These are phyloP conservation scores for Lottia scabra DNA, from an alignment of 2,888 invertebrate species.

Conservation along the genomic window DNA sequence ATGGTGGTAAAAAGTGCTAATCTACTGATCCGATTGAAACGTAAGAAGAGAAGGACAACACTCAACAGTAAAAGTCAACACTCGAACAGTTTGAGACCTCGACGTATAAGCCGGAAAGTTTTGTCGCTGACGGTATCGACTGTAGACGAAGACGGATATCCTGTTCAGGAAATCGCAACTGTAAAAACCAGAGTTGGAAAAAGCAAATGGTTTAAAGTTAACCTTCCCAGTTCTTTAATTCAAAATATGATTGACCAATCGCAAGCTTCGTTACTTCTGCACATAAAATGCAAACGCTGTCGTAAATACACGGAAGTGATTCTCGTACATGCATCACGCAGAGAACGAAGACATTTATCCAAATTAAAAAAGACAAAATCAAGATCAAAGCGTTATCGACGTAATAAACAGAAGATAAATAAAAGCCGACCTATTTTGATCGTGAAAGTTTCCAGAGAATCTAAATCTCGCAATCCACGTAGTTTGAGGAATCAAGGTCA, in stretches of 20 bases:
- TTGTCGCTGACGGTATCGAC: not conserved
- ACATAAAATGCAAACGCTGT: not conserved
- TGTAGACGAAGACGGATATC: not conserved
- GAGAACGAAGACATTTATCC: not conserved
- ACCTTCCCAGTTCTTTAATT: not conserved
- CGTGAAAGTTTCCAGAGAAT: not conserved
- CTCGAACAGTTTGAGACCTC: not conserved
- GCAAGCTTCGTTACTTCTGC: not conserved
- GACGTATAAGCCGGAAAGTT: not conserved
- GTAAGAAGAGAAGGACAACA: not conserved
- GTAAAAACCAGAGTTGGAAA: not conserved
- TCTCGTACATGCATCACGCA: not conserved
- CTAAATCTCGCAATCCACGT: not conserved
- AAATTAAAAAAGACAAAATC: not conserved
- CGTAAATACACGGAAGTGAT: not conserved
- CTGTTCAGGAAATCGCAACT: not conserved
- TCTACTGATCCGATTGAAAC: not conserved
- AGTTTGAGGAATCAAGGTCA: not conserved
- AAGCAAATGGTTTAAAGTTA: not conserved
- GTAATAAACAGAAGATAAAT: not conserved
- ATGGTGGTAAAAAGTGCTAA: not conserved
- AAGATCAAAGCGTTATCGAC: too few species aligned
- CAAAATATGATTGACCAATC: not conserved
- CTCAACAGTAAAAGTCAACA: not conserved
- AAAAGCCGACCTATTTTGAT: not conserved